Percentiles rank a stretch among this genome's conserved stretches.
Evolutionary conservation across 92 coral and sea anemone species (phyloP).

Genomic region (Porites cylindrica): DNA sequence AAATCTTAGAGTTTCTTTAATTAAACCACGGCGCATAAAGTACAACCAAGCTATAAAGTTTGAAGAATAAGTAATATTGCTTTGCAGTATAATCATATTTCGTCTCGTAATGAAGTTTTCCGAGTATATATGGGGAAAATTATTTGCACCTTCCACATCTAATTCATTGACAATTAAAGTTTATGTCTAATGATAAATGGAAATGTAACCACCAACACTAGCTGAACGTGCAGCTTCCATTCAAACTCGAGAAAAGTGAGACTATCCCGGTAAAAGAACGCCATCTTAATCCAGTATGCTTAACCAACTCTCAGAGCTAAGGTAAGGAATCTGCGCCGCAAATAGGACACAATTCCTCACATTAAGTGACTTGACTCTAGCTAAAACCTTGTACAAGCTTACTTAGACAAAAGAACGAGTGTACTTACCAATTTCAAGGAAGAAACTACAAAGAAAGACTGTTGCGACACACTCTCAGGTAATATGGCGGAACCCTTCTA

Average conservation of each 20-base stretch:
- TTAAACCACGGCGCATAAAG: no score
- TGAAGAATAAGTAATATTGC: background rate
- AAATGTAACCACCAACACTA: background rate
- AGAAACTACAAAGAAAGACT: constrained; percentile 8
- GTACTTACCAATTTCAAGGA: constrained; percentile 43
- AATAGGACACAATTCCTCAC: background rate
- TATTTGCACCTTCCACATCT: background rate
- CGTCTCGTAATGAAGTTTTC: no score
- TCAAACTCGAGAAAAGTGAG: background rate
- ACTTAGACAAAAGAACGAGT: background rate
- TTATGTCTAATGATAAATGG: background rate
- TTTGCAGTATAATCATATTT: no score
- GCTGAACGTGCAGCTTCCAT: background rate
- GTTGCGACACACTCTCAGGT: constrained; percentile 41
- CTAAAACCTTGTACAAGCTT: background rate
- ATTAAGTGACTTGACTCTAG: background rate
- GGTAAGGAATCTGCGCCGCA: background rate
- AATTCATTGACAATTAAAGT: background rate
- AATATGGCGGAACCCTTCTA: constrained; percentile 86
- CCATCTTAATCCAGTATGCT: background rate
- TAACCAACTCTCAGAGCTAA: background rate
- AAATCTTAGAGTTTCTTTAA: no score
- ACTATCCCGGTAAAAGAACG: background rate
- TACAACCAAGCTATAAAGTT: no score
- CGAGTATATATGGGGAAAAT: no score